Percentiles rank a stretch among this genome's conserved stretches.
These are phyloP conservation scores for Platerodrilus igneus DNA, from an alignment of 2,888 invertebrate species.

Conservation along the genomic window DNA sequence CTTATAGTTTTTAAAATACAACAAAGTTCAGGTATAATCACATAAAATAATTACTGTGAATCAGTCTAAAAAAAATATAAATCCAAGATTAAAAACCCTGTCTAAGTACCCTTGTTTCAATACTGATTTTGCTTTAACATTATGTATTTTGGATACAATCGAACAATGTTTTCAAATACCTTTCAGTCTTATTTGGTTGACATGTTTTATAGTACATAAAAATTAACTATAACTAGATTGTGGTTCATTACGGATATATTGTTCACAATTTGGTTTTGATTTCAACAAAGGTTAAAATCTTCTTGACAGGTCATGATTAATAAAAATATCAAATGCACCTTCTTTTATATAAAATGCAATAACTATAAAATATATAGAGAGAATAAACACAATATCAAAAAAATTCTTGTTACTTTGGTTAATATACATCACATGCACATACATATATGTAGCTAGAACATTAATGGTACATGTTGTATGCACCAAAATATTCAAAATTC, in stretches of 20 bases:
- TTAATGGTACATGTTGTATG: constrained; percentile 9
- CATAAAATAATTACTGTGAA: constrained; percentile 14
- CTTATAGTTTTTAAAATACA: too few species aligned
- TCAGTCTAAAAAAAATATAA: constrained; percentile 15
- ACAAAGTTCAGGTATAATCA: too few species aligned
- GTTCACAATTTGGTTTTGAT: constrained; percentile 4
- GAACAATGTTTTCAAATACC: neutral
- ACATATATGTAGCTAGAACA: constrained; percentile 10
- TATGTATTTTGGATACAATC: neutral
- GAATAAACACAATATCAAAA: constrained; percentile 15
- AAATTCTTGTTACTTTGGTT: constrained; percentile 27
- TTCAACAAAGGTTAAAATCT: neutral
- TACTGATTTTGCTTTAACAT: neutral
- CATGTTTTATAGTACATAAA: neutral
- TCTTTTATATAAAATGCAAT: constrained; percentile 14
- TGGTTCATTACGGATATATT: neutral
- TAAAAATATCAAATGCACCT: neutral
- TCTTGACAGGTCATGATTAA: constrained; percentile 1
- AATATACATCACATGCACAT: constrained; percentile 30
- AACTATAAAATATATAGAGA: constrained; percentile 16
- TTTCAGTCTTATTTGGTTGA: constrained; percentile 4
- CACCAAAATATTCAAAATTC: constrained; percentile 13
- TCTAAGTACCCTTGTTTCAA: constrained; percentile 10
- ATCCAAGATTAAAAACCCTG: constrained; percentile 13
- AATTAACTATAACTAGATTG: neutral